Conservation (phyloP, 2,888 invertebrate genomes). For the Choreutis nemorana region DNA sequence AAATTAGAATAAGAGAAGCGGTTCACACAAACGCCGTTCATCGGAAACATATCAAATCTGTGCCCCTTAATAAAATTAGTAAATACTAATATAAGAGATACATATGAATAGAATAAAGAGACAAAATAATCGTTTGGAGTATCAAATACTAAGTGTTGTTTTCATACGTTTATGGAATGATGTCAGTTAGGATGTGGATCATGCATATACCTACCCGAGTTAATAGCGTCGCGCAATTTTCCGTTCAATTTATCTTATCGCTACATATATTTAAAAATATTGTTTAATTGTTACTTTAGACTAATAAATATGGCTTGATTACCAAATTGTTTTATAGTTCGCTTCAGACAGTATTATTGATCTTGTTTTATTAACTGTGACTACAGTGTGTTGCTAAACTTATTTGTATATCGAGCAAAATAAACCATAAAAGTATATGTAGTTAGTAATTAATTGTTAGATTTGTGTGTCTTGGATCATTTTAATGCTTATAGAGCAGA, state of each 20-base stretch:
- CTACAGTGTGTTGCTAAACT: conserved; percentile 41
- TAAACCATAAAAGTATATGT: conserved; percentile 56
- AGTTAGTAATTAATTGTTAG: conserved; percentile 66
- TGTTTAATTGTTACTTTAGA: conserved; percentile 47
- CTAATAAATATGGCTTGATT: conserved; percentile 52
- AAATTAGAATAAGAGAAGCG: conserved; percentile 64
- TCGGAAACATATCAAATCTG: conserved; percentile 83
- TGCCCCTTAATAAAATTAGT: conserved; percentile 75
- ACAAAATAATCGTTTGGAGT: conserved; percentile 58
- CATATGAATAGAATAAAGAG: conserved; percentile 58
- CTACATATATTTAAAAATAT: conserved; percentile 32
- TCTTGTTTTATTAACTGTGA: conserved; percentile 41
- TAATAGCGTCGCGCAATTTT: conserved; percentile 45
- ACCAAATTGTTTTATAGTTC: conserved; percentile 57
- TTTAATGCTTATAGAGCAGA: conserved; percentile 63
- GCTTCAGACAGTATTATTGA: conserved; percentile 61
- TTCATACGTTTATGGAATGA: conserved; percentile 40
- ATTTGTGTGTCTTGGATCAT: conserved; percentile 65
- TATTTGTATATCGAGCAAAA: conserved; percentile 65
- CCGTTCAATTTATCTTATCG: conserved; percentile 32
- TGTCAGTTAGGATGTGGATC: conserved; percentile 33
- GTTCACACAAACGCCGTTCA: conserved; percentile 73
- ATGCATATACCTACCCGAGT: conserved; percentile 43
- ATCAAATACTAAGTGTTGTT: conserved; percentile 63
- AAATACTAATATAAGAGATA: conserved; percentile 63